phyloP scores from a whole-genome alignment of 2,888 invertebrate genomes.

The Dromius quadrimaculatus region DNA sequence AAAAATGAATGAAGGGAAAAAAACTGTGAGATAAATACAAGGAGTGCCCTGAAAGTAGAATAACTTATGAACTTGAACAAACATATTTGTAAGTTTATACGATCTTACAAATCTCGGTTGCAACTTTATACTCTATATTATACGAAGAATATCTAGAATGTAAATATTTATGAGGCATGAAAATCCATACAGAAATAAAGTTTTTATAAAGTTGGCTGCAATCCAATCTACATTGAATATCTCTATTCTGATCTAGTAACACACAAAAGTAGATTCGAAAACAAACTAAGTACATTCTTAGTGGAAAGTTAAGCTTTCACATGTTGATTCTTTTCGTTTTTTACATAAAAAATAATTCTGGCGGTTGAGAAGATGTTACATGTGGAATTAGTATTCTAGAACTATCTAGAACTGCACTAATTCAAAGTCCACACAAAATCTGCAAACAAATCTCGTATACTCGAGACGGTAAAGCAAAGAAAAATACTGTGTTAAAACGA shows the following conservation, averaged over 20 bases:
- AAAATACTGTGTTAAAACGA: slow-evolving; percentile 28
- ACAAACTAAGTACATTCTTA: slow-evolving; percentile 20
- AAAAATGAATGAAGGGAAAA: too few relatives aligned
- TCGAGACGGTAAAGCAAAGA: slow-evolving; percentile 32
- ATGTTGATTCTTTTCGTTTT: slow-evolving; percentile 24
- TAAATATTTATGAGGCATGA: slow-evolving; percentile 36
- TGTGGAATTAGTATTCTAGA: too few relatives aligned
- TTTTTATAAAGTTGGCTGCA: slow-evolving; percentile 21
- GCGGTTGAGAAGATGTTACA: too few relatives aligned
- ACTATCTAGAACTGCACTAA: too few relatives aligned
- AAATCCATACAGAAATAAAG: slow-evolving; percentile 24
- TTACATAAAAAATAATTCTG: too few relatives aligned
- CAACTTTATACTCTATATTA: not conserved
- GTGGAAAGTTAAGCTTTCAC: slow-evolving; percentile 16
- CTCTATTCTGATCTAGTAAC: not conserved
- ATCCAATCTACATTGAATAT: slow-evolving; percentile 21
- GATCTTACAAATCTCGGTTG: not conserved
- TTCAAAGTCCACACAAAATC: too few relatives aligned
- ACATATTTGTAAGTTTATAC: not conserved
- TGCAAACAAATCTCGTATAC: slow-evolving; percentile 16
- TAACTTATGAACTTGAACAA: not conserved
- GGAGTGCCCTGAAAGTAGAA: too few relatives aligned
- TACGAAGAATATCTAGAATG: slow-evolving; percentile 4
- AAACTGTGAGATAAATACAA: too few relatives aligned
- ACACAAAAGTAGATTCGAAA: slow-evolving; percentile 1